Conservation (phyloP, 1,140 invertebrate genomes). For the Platyscapa corneri region DNA sequence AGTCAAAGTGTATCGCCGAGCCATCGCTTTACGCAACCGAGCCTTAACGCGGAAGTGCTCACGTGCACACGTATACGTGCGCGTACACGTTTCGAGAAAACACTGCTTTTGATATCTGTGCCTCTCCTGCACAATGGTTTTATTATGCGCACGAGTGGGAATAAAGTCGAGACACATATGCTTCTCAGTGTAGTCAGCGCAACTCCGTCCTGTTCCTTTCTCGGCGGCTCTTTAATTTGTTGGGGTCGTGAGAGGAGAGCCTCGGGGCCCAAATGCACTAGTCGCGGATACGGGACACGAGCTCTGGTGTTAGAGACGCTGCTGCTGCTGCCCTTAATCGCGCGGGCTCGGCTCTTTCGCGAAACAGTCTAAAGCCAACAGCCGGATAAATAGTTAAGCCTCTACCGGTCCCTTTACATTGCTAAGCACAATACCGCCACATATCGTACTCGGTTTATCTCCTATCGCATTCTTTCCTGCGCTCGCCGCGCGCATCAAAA, state of each 20-base stretch:
- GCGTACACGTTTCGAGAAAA: background rate
- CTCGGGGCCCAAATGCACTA: no score
- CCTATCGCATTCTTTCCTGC: background rate
- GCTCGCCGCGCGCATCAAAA: background rate
- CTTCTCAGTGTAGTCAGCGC: background rate
- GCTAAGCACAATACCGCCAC: background rate
- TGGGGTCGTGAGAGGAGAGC: background rate
- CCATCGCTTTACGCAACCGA: constrained; percentile 8
- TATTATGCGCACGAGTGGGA: background rate
- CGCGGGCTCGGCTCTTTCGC: background rate
- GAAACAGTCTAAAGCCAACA: no score
- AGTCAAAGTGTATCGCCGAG: background rate
- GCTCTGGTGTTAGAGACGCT: no score
- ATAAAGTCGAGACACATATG: no score
- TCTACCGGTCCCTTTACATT: background rate
- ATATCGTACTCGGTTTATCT: background rate
- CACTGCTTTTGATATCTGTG: background rate
- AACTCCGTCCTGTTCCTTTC: background rate
- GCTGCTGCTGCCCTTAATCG: no score
- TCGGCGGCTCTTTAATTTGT: background rate
- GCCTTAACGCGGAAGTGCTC: background rate
- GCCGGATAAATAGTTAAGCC: background rate
- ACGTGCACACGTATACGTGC: background rate
- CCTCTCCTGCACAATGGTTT: constrained; percentile 14
- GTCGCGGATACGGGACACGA: no score